These are phyloP conservation scores for Papilio protenor DNA, from an alignment of 2,888 invertebrate genomes.

Conservation along the genomic window DNA sequence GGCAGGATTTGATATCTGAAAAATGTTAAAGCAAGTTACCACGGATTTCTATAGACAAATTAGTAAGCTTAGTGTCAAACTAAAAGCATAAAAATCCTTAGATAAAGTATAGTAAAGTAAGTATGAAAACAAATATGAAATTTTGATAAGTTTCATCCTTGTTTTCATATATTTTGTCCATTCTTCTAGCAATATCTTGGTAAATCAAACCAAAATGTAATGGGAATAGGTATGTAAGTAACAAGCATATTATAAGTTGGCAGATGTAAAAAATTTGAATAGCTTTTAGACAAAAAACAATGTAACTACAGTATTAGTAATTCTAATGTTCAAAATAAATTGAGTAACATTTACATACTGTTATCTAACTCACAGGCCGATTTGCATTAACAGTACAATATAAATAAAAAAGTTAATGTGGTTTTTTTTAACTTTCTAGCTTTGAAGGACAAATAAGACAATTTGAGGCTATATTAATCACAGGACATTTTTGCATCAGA, in stretches of 20 bases:
- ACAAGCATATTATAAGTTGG: too few species aligned
- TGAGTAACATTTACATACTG: neutral
- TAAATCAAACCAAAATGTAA: too few species aligned
- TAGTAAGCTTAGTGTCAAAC: too few species aligned
- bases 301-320: neutral
- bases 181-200: too few species aligned
- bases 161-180: too few species aligned
- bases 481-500: neutral
- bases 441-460: neutral
- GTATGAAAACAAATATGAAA: too few species aligned
- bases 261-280: too few species aligned
- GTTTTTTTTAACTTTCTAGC: neutral
- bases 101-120: too few species aligned
- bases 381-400: neutral
- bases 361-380: neutral
- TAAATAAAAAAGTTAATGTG: neutral
- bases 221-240: too few species aligned
- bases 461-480: neutral
- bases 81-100: too few species aligned
- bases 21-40: neutral
- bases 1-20: constrained; percentile 92
- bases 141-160: too few species aligned
- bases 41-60: neutral
- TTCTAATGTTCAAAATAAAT: neutral
- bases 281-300: neutral